Base-by-base conservation (phyloP, 2,113 vertebrate genomes). In the Pseudolaguvia tuberculata region DNA sequence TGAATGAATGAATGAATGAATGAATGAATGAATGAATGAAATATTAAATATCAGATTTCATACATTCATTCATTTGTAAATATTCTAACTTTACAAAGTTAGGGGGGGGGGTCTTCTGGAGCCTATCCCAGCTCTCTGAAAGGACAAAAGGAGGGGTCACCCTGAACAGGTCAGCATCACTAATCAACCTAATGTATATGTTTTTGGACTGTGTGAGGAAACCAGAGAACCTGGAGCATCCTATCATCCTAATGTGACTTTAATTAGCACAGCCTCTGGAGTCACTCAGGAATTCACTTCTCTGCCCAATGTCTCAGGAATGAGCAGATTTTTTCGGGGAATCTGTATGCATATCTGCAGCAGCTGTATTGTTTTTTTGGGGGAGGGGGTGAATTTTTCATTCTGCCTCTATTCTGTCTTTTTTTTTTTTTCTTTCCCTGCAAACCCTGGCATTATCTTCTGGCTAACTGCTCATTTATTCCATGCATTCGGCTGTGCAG, bases 401-500 rank as follows among this genome's bases (percentile, higher is more conserved):
- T 72, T 72, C 25, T 35, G 21, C 39, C 23, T 42, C 17, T 31
- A 13, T 42, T 35, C 18, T 42, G 45, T 31, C 29, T 58, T 52
- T 59, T 47, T 56, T 21, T 56, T 21, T 53, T 20, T 35, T 23
- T 23, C 57, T 73, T 13, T 77, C 59, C 67, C 66, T n/a, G 21
- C 18, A 39, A 48, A 67, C 70, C 69, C 75, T 68, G 42, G 39
- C 55, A 50, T 63, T 65, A 21, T 53, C 59, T 58, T 29, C 69
- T 65, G 45, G 39, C 48, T 75, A 73, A 55, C 72, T 17, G 52
- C 51, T 72, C 76, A 74, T 71, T 81, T 50, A 17, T 77, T 67
- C 69, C 75, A 69, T 71, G 70, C 29, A 70, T 76, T 58, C 70
- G 17, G 21, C 75, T 74, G 70, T 13, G 51, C 42, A 29, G 59